Conservation (phyloP, 2,113 vertebrate genomes). For the Eulemur macaco region DNA sequence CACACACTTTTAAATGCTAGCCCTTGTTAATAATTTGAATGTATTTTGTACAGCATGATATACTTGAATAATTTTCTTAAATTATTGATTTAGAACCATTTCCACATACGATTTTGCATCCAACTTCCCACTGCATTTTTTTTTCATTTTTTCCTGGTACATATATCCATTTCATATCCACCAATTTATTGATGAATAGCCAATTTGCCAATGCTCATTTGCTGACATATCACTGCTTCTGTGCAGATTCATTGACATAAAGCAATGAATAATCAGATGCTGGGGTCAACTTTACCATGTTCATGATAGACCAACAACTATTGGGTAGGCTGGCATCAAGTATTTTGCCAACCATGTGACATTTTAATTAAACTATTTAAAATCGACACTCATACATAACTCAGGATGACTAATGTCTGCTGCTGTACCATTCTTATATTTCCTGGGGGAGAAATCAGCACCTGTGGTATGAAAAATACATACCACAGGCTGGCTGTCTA, state of each 20-base stretch:
- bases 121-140: neutral
- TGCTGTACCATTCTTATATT: conserved; percentile 36
- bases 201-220: neutral
- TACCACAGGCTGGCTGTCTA: neutral
- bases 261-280: neutral
- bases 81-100: neutral
- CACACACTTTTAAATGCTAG: neutral
- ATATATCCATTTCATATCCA: neutral
- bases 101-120: neutral
- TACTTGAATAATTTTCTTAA: neutral
- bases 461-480: conserved; percentile 59
- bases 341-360: neutral
- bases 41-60: neutral
- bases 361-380: conserved; percentile 39
- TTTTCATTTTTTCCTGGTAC: neutral
- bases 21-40: conserved; percentile 4
- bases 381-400: neutral
- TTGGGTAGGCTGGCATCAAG: neutral
- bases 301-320: neutral
- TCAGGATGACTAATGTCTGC: conserved; percentile 45
- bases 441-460: conserved; percentile 55
- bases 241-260: neutral
- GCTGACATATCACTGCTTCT: neutral
- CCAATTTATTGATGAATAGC: neutral
- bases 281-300: neutral